These are phyloP conservation scores for Cottus gobio DNA, from an alignment of 2,113 vertebrate species.

Conservation along the genomic window DNA sequence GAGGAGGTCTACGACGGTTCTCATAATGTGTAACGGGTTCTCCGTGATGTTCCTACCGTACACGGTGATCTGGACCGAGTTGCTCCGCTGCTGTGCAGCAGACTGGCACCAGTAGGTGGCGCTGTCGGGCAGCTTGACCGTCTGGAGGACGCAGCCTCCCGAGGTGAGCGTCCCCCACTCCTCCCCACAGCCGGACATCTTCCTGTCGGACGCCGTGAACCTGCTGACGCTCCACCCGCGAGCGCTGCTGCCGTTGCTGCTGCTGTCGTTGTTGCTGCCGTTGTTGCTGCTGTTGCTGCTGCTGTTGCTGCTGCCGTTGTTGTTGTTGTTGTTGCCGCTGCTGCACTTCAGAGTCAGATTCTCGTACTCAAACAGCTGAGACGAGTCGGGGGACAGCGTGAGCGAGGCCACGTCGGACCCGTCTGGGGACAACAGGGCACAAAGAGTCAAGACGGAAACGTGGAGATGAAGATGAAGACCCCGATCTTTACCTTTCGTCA, in stretches of 20 bases:
- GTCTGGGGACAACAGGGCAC: not conserved
- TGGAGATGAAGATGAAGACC: not conserved
- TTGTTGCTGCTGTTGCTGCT: too few relatives aligned
- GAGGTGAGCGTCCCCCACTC: rapidly evolving
- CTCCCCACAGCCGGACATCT: not conserved
- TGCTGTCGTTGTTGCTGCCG: not conserved
- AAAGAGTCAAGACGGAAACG: not conserved
- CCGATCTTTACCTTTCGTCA: not conserved
- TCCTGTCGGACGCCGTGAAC: rapidly evolving
- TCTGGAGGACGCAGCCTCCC: rapidly evolving
- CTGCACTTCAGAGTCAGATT: conserved; percentile 10
- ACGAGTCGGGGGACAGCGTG: not conserved
- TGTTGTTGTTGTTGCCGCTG: rapidly evolving
- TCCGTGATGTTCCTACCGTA: conserved; percentile 2
- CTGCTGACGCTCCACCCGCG: conserved; percentile 12
- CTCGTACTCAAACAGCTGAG: conserved; percentile 38
- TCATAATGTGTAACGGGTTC: not conserved
- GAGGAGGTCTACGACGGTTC: not conserved
- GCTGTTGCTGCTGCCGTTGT: too few relatives aligned
- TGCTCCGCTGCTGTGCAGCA: conserved; percentile 5
- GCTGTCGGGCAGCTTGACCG: conserved; percentile 1
- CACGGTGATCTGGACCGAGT: conserved; percentile 16
- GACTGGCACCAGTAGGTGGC: conserved; percentile 56
- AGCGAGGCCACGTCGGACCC: not conserved
- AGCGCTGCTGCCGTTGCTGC: not conserved